These are phyloP conservation scores for Anas platyrhynchos DNA, from an alignment of 2,113 vertebrate genomes.

Conservation along the genomic window DNA sequence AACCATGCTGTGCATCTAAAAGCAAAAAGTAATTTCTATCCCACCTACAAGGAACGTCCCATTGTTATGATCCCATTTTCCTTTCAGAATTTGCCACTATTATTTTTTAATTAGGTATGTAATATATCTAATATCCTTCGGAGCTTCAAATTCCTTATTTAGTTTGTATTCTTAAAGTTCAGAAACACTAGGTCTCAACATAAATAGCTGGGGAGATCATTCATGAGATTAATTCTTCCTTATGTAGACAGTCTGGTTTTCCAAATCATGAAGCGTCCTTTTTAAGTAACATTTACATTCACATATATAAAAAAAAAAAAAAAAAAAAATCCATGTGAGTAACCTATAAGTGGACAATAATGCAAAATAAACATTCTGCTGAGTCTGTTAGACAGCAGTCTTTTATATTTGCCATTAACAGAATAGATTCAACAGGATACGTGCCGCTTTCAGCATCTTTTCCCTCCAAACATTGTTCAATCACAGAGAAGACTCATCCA, in stretches of 20 bases:
- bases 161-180: background rate
- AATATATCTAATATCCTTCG: conserved; percentile 37
- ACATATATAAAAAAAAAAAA: background rate
- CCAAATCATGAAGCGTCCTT: background rate
- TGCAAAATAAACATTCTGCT: background rate
- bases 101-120: conserved; percentile 65
- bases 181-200: background rate
- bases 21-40: conserved; percentile 69
- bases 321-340: background rate
- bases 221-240: background rate
- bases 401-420: background rate
- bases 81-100: conserved; percentile 54
- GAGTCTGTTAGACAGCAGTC: background rate
- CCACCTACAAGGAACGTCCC: conserved; percentile 14
- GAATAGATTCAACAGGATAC: background rate
- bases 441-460: background rate
- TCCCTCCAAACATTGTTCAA: background rate
- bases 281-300: background rate
- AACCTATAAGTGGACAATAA: background rate
- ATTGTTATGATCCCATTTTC: conserved; percentile 43
- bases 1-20: conserved; percentile 49
- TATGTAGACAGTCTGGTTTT: background rate
- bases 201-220: background rate
- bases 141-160: background rate
- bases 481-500: background rate